phyloP scores from a whole-genome alignment of 2,797 vertebrate species.

The Lophius americanus region DNA sequence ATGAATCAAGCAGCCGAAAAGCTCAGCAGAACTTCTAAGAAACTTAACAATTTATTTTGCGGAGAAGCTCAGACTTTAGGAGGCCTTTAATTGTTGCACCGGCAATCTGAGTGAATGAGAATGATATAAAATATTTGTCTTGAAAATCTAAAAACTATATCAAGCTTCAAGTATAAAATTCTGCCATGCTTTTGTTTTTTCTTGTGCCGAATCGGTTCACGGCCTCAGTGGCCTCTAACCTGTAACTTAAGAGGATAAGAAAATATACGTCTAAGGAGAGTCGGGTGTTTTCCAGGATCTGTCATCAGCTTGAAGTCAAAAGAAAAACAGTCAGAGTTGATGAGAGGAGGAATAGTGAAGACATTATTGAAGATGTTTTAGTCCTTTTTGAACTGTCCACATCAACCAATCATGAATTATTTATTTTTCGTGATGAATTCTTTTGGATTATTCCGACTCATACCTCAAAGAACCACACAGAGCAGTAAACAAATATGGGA shows the following conservation, averaged over 20 bases:
- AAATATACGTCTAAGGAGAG: constrained; percentile 21
- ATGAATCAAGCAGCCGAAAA: constrained; percentile 26
- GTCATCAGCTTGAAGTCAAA: constrained; percentile 18
- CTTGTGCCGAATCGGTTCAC: not conserved
- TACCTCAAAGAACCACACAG: no score
- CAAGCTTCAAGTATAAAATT: constrained; percentile 40
- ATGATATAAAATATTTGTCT: constrained; percentile 15
- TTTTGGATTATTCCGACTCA: no score
- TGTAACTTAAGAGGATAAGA: constrained; percentile 31
- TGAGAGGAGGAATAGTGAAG: constrained; percentile 18
- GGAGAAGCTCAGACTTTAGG: constrained; percentile 6
- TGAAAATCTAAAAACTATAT: constrained; percentile 45
- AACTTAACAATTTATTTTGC: constrained; percentile 6
- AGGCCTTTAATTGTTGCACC: not conserved
- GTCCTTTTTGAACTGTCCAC: no score
- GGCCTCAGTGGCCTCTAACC: constrained; percentile 9
- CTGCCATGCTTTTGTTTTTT: constrained; percentile 16
- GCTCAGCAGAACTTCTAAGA: constrained; percentile 11
- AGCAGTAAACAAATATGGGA: no score
- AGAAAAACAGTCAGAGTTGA: constrained; percentile 38
- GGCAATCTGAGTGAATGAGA: constrained; percentile 16
- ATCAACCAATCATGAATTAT: no score
- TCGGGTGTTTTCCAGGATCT: constrained; percentile 13
- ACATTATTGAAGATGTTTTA: constrained; percentile 24
- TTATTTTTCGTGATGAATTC: no score